Base-by-base conservation (phyloP, 2,888 invertebrate species). In the Julus scandinavius region DNA sequence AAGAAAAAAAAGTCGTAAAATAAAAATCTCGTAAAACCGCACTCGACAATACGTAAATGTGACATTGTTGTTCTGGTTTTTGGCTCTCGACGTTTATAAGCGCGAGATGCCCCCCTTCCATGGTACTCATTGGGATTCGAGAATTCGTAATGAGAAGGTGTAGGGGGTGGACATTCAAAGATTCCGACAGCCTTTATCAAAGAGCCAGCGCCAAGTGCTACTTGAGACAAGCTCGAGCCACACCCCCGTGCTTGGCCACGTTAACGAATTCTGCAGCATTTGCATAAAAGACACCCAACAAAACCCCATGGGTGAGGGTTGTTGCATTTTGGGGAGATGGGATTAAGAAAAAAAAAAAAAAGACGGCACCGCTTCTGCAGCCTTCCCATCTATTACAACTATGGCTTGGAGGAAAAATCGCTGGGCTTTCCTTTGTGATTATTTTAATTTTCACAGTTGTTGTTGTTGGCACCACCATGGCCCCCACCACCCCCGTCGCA, bases 111-210 rank as follows among this genome's bases (percentile, higher is more conserved):
- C 29, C 63, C 63, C 63, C 13, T 54, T 54, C 45, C 7, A 7
- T 54, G 13, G 11, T 54, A 11, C 54, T 3, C 54, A 63, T 72
- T 29, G 11, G 29, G 7, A 72, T 72, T 72, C 29, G 72, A 20
- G 72, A 72, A 72, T 72, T 72, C 72, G 72, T 72, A 72, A 72
- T 72, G 72, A 72, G 72, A 72, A 72, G 72, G 72, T 72, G 72
- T 72, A 29, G 72, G 72, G 72, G 72, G 72, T 72, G 72, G 72
- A 72, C 72, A 72, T 72, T 72, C 72, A 72, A 72, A 72, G 72
- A 72, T 72, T 72, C 72, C 72, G 72, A 72, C 72, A 29, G 72
- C 29, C 54, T 29, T 29, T 6, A n/a, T 72, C 72, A 72, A 72
- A 72, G 72, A 72, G 29, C 20, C 72, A 72, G 72, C 72, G 72